Evolutionary conservation across 2,113 vertebrate genomes (phyloP).

Genomic region (Malaclemys terrapin): DNA sequence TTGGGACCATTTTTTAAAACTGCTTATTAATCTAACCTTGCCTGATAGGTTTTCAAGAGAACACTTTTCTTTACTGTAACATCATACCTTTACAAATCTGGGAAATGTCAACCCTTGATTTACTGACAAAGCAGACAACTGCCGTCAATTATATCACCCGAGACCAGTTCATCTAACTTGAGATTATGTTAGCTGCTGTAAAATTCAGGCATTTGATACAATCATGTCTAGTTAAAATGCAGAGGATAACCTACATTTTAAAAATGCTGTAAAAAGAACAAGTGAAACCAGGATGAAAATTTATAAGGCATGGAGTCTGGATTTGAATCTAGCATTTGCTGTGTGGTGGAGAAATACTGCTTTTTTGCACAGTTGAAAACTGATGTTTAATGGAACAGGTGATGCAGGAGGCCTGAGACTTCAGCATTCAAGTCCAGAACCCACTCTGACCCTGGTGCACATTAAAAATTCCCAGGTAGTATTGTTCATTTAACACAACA

Average conservation of each 20-base stretch:
- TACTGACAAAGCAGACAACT: slow-evolving; percentile 80
- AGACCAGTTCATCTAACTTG: slow-evolving; percentile 85
- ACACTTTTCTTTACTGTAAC: slow-evolving; percentile 35
- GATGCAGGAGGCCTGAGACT: not conserved
- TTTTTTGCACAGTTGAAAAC: slow-evolving; percentile 66
- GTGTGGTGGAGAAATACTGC: slow-evolving; percentile 40
- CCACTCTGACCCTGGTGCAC: not conserved
- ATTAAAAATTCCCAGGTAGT: not conserved
- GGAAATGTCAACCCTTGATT: slow-evolving; percentile 78
- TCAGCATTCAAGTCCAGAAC: not conserved
- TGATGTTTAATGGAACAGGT: slow-evolving; percentile 29
- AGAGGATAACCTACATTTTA: slow-evolving; percentile 78
- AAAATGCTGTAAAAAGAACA: slow-evolving; percentile 77
- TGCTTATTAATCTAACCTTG: slow-evolving; percentile 79
- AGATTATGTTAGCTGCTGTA: slow-evolving; percentile 76
- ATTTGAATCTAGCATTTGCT: slow-evolving; percentile 50
- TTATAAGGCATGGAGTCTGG: slow-evolving; percentile 66
- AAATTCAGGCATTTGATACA: slow-evolving; percentile 75
- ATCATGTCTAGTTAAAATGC: slow-evolving; percentile 81
- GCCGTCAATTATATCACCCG: slow-evolving; percentile 81
- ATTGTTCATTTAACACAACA: not conserved
- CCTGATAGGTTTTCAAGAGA: slow-evolving; percentile 56
- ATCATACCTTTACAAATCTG: slow-evolving; percentile 76
- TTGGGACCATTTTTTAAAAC: slow-evolving; percentile 69
- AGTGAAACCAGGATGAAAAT: slow-evolving; percentile 73